phyloP scores from a whole-genome alignment of 2,888 invertebrate species.

The Athalia circularis region DNA sequence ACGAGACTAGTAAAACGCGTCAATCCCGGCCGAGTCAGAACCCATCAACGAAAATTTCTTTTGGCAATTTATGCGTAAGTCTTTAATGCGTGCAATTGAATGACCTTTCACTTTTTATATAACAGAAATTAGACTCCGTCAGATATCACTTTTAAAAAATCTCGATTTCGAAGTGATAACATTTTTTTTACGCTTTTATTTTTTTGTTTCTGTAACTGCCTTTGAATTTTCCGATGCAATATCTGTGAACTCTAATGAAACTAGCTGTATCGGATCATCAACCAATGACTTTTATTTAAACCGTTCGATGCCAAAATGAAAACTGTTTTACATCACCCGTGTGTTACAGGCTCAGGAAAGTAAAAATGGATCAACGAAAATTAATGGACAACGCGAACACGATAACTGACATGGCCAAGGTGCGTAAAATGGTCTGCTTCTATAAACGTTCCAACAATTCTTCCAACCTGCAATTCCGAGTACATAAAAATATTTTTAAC shows the following conservation, averaged over 20 bases:
- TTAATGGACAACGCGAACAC: constrained; percentile 99
- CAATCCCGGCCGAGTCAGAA: constrained; percentile 95
- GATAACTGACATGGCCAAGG: constrained; percentile 99
- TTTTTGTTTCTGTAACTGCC: too few relatives aligned
- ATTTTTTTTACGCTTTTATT: too few relatives aligned
- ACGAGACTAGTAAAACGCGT: constrained; percentile 98
- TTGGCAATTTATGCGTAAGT: constrained; percentile 99
- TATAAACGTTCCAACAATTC: neutral
- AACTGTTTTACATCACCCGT: constrained; percentile 17
- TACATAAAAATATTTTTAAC: neutral
- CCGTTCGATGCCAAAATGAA: neutral
- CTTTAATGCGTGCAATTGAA: constrained; percentile 28
- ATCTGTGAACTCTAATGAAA: too few relatives aligned
- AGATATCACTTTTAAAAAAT: too few relatives aligned
- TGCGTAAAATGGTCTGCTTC: constrained; percentile 74
- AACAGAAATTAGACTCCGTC: too few relatives aligned
- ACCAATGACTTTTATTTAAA: constrained; percentile 8
- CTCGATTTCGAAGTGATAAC: too few relatives aligned
- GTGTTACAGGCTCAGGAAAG: constrained; percentile 92
- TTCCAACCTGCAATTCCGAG: neutral
- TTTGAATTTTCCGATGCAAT: too few relatives aligned
- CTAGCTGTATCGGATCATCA: too few relatives aligned
- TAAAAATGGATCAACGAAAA: constrained; percentile 99
- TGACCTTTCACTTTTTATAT: neutral
- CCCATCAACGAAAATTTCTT: constrained; percentile 99